Conservation (phyloP, 37 sponge, comb jelly and placozoan species). For the Petrosia ficiformis region DNA sequence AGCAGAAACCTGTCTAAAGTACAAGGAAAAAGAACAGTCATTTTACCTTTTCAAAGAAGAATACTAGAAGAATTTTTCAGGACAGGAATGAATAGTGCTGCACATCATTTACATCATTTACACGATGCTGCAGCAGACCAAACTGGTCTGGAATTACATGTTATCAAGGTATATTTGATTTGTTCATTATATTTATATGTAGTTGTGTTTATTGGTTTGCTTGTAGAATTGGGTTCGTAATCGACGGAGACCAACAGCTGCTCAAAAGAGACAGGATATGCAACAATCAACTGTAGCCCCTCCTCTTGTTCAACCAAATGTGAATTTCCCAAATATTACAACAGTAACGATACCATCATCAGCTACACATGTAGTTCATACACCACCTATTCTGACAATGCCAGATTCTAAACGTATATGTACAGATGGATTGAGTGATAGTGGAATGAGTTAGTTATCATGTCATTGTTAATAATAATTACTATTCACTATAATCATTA, state of each 20-base stretch:
- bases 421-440: not conserved
- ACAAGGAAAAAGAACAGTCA: slow-evolving; percentile 52
- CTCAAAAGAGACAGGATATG: slow-evolving; percentile 29
- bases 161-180: slow-evolving; percentile 51
- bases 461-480: no score
- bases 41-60: slow-evolving; percentile 40
- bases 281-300: not conserved
- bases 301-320: not conserved
- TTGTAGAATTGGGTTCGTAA: slow-evolving; percentile 83
- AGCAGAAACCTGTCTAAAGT: not conserved
- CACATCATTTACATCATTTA: slow-evolving; percentile 42
- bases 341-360: not conserved
- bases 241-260: slow-evolving; percentile 63
- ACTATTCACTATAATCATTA: no score
- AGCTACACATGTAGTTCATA: not conserved
- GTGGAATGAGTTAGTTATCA: not conserved
- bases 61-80: slow-evolving; percentile 66
- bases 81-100: slow-evolving; percentile 66
- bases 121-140: slow-evolving; percentile 62
- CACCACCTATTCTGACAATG: slow-evolving; percentile 1
- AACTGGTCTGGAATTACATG: slow-evolving; percentile 65
- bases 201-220: not conserved
- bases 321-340: not conserved
- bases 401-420: slow-evolving; percentile 19
- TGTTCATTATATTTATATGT: not conserved